phyloP scores from a whole-genome alignment of 2,113 vertebrate genomes.

The mouse (Mus musculus) region DNA sequence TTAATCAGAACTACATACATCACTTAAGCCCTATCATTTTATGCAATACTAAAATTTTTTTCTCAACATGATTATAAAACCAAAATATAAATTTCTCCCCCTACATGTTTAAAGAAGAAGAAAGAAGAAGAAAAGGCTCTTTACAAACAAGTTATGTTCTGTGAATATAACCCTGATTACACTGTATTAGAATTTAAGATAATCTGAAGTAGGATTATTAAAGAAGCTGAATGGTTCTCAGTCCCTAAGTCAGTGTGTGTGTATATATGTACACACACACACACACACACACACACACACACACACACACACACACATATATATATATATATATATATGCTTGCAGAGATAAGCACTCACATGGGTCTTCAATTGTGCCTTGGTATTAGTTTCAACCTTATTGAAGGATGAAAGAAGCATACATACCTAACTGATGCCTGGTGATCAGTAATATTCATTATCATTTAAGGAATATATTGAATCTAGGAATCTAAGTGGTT shows the following conservation, averaged over 20 bases:
- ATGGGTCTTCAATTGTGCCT: not conserved
- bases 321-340: no score
- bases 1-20: not conserved
- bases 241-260: no score
- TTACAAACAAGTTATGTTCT: not conserved
- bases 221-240: no score
- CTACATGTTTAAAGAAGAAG: not conserved
- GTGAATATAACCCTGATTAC: not conserved
- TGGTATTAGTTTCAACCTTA: not conserved
- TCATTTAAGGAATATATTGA: not conserved
- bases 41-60: not conserved
- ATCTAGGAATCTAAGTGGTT: not conserved
- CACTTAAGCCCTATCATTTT: not conserved
- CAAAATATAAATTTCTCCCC: not conserved
- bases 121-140: not conserved
- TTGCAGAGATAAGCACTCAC: not conserved
- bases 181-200: slow-evolving; percentile 4
- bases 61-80: not conserved
- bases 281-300: no score
- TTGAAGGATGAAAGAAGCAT: no score
- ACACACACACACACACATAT: no score
- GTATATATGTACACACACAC: no score
- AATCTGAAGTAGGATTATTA: not conserved
- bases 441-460: not conserved
- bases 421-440: no score